A percentile compares a stretch with the other conserved stretches of the same genome.
phyloP scores from a whole-genome alignment of 2,888 invertebrate species.

The Minunthozetes semirufus region DNA sequence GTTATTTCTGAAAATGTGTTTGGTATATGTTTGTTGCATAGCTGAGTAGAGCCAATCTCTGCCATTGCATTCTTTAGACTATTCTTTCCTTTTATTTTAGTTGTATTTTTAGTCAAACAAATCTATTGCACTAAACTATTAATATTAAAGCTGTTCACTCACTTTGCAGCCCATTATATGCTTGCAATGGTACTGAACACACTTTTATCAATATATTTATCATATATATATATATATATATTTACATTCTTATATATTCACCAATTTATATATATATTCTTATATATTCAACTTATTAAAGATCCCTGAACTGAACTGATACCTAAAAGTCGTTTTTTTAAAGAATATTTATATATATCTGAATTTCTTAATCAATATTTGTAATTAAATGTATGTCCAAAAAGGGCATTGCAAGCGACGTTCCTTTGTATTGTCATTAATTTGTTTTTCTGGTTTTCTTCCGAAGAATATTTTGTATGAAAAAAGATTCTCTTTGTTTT shows the following conservation, averaged over 20 bases:
- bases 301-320: conserved; percentile 21
- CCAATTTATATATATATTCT: background rate
- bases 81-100: background rate
- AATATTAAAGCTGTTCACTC: conserved; percentile 19
- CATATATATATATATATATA: conserved; percentile 5
- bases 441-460: background rate
- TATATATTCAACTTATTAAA: conserved; percentile 1
- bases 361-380: background rate
- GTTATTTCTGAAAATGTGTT: background rate
- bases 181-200: conserved; percentile 11
- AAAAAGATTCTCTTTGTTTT: background rate
- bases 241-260: background rate
- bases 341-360: conserved; percentile 4
- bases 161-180: background rate
- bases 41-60: conserved; percentile 16
- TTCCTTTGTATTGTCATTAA: background rate
- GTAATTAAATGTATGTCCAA: background rate
- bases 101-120: conserved; percentile 6
- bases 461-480: background rate
- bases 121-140: conserved; percentile 20
- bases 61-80: conserved; percentile 3
- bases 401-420: conserved; percentile 5
- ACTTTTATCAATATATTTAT: background rate
- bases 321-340: conserved; percentile 4
- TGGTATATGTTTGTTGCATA: background rate